These are phyloP conservation scores for Patella vulgata DNA, from an alignment of 1,140 invertebrate genomes.

Conservation along the genomic window DNA sequence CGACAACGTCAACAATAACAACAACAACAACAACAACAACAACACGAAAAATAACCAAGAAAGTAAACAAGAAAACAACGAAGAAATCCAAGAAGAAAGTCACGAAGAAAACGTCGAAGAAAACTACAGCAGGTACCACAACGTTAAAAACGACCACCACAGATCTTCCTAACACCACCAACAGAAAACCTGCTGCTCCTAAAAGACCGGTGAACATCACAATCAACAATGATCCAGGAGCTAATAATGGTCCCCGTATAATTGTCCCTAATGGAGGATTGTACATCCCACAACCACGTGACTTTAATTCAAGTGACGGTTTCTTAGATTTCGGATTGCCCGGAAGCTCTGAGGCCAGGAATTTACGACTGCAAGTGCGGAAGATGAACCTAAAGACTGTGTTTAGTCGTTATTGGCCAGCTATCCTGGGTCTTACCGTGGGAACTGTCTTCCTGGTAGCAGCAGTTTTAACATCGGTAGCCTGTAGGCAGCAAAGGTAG, in stretches of 20 bases:
- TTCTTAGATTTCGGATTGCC: too few relatives aligned
- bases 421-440: conserved; percentile 33
- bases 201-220: too few relatives aligned
- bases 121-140: not conserved
- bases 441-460: conserved; percentile 40
- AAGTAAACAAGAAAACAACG: not conserved
- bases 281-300: conserved; percentile 14
- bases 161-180: not conserved
- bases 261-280: conserved; percentile 30
- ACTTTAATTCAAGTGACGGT: too few relatives aligned
- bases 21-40: not conserved
- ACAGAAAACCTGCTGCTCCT: not conserved
- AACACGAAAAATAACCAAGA: not conserved
- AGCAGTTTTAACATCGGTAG: conserved; percentile 36
- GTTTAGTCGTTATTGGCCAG: conserved; percentile 42
- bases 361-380: conserved; percentile 1
- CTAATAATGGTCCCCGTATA: conserved; percentile 16
- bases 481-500: conserved; percentile 35
- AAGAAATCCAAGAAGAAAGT: not conserved
- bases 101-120: not conserved
- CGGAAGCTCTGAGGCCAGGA: not conserved
- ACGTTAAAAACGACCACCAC: not conserved
- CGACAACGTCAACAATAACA: not conserved
- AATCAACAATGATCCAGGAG: not conserved
- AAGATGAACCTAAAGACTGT: conserved; percentile 17